Evolutionary conservation across 2,797 vertebrate genomes (phyloP).

Genomic region (Phyllotis vaccarum): DNA sequence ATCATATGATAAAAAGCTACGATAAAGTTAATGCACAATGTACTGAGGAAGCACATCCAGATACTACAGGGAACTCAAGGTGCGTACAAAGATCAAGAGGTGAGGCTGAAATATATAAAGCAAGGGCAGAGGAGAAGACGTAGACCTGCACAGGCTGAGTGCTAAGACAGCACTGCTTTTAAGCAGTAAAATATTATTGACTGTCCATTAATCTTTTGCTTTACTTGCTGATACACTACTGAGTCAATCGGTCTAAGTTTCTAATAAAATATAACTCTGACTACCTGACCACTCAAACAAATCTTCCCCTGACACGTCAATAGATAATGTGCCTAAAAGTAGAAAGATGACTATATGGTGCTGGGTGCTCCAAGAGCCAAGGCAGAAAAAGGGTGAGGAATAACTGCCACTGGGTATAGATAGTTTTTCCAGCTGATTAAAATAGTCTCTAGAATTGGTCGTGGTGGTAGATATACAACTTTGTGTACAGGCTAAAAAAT

Average conservation of each 20-base stretch:
- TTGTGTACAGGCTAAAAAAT: not conserved
- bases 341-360: not conserved
- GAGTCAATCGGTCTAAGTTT: not conserved
- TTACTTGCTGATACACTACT: not conserved
- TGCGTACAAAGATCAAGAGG: not conserved
- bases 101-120: not conserved
- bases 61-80: not conserved
- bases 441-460: not conserved
- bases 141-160: not conserved
- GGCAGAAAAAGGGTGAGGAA: not conserved
- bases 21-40: not conserved
- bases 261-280: not conserved
- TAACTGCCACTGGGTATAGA: not conserved
- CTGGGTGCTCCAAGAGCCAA: accelerated
- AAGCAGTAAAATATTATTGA: not conserved
- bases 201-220: not conserved
- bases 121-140: not conserved
- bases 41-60: not conserved
- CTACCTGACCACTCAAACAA: not conserved
- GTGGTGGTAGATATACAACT: not conserved
- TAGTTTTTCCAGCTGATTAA: not conserved
- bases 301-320: not conserved
- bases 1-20: not conserved
- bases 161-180: not conserved
- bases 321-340: not conserved